Evolutionary conservation across 2,797 vertebrate genomes (phyloP), one percentile per base, ranked within the genome.

Genomic region (Chloroceryle amazona): DNA sequence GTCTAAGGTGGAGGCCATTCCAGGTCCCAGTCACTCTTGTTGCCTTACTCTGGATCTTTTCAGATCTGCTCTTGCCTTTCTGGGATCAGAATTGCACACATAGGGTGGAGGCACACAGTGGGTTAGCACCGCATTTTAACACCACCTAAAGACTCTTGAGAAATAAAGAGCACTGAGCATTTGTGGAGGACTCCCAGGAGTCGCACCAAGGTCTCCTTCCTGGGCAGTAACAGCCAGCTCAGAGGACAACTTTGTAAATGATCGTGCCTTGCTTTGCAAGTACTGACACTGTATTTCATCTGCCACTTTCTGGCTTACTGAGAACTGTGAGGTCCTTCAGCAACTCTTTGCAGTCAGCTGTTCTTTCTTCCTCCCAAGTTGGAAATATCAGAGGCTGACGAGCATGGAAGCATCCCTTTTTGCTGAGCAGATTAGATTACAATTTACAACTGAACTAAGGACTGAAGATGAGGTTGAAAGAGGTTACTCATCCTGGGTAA

Each of bases 11-110:
- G 54, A 29, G 49, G 9, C 52, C 23, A 18, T 12, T n/a, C 19
- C 31, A 37, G 25, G 5, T 51, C 46, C 23, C 33, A 0, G 3
- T 47, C 41, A 15, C 26, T 80, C 49, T 51, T 13, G 4, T 11
- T 29, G 33, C 46, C 29, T 76, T 49, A 52, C 54, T 39, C 63
- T 49, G 51, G 11, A 60, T 63, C 58, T 65, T 70, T 49, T 33
- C 62, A 23, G 44, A 4, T 10, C 46, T 20, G 2, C 7, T 81
- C 65, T 33, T 44, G 20, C 31, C 60, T 70, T 65, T 42, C 62
- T n/a, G 15, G 51, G 18, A 11, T 58, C 57, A 35, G 33, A 58
- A 35, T 33, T 58, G 52, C 52, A 54, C 52, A 31, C 29, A 31
- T 54, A 54, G 18, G 52, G 52, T 19, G 22, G 21, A 60, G 33